These are phyloP conservation scores for Sarcophaga carnaria DNA, from an alignment of 2,888 invertebrate genomes.

Conservation along the genomic window DNA sequence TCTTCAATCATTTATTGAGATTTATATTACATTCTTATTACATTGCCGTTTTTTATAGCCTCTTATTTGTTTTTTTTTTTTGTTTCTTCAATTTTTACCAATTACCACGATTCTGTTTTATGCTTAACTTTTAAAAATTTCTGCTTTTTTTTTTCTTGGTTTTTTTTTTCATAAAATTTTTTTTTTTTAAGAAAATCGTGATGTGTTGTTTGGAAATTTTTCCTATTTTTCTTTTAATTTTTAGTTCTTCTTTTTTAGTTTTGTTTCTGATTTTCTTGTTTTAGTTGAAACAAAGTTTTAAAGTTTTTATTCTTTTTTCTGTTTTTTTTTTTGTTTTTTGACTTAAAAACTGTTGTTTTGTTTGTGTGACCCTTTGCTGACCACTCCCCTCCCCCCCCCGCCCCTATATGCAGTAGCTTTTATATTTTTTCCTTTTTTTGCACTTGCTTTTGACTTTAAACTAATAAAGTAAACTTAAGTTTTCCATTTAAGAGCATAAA, in stretches of 20 bases:
- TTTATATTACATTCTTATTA: slow-evolving; percentile 32
- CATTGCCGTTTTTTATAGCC: background rate
- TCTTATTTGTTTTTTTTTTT: background rate
- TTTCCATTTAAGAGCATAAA: slow-evolving; percentile 22
- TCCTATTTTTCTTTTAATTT: background rate
- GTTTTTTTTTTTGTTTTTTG: background rate
- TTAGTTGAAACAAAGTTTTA: slow-evolving; percentile 19
- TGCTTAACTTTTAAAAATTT: too few relatives aligned
- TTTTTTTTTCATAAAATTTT: slow-evolving; percentile 12
- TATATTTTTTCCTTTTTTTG: background rate
- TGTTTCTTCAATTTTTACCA: background rate
- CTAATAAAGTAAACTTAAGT: slow-evolving; percentile 56
- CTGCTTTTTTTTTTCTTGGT: background rate
- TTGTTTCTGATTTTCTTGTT: background rate
- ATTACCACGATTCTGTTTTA: slow-evolving; percentile 4
- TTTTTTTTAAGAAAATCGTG: slow-evolving; percentile 46
- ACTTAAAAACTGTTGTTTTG: background rate
- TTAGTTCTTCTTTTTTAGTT: background rate
- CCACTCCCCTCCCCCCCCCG: too few relatives aligned
- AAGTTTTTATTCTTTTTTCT: slow-evolving; percentile 1
- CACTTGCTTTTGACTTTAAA: slow-evolving; percentile 20
- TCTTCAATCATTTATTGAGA: slow-evolving; percentile 53
- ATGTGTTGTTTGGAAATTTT: slow-evolving; percentile 23
- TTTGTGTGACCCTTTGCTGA: background rate
- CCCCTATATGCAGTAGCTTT: background rate